A percentile compares a stretch with the other conserved stretches of the same genome.
Conservation (phyloP, 2,113 vertebrate genomes). For the Microcebus jonahi region DNA sequence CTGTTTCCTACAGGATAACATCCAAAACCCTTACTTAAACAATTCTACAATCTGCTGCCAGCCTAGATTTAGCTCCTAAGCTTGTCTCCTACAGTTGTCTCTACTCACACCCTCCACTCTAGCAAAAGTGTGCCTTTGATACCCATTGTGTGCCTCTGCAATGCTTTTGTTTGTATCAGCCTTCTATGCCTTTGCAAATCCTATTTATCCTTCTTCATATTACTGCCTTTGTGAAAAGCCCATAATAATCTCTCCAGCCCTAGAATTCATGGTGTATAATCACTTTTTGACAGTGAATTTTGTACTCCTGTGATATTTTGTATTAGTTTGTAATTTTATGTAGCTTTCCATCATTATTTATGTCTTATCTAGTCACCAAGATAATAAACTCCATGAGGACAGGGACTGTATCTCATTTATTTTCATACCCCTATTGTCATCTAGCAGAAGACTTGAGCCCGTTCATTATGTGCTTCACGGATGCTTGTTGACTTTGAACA, state of each 20-base stretch:
- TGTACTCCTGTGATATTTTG: background rate
- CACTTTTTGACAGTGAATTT: constrained; percentile 16
- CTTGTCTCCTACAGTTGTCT: background rate
- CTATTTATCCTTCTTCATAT: constrained; percentile 17
- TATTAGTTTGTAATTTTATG: background rate
- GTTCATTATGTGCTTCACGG: background rate
- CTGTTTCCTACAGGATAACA: constrained; percentile 19
- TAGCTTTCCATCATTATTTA: constrained; percentile 2
- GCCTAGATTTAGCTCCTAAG: background rate
- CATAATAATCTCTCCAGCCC: background rate
- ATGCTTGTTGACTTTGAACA: constrained; percentile 10
- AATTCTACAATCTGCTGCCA: background rate
- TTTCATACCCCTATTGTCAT: background rate
- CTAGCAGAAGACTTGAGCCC: background rate
- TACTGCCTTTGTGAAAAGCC: constrained; percentile 7
- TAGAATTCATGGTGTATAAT: background rate
- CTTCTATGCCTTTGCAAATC: constrained; percentile 9
- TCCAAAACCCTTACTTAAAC: background rate
- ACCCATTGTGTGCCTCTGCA: background rate
- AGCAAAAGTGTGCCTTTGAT: background rate
- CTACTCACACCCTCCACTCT: background rate
- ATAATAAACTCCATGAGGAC: background rate
- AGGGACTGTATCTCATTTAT: background rate
- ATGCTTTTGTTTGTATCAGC: background rate
- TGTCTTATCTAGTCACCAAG: background rate